Evolutionary conservation across 2,113 vertebrate genomes (phyloP).

Genomic region (Myodes glareolus): DNA sequence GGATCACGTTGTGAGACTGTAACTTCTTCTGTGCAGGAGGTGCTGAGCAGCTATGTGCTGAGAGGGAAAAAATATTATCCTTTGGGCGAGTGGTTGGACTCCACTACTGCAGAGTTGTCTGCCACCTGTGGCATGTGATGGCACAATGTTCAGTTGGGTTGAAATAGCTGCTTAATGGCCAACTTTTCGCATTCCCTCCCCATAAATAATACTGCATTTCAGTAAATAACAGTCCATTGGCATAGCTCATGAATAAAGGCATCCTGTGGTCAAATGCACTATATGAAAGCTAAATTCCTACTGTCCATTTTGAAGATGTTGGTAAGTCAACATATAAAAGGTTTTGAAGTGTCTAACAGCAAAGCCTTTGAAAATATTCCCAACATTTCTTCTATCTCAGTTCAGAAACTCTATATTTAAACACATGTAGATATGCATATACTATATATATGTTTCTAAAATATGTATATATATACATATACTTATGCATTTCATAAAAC

Average conservation of each 20-base stretch:
- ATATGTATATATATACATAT: neutral
- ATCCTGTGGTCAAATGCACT: neutral
- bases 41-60: constrained; percentile 61
- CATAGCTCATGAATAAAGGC: constrained; percentile 13
- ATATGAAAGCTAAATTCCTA: constrained; percentile 4
- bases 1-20: constrained; percentile 60
- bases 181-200: neutral
- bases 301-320: neutral
- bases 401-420: neutral
- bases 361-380: constrained; percentile 35
- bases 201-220: neutral
- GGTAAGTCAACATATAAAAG: constrained; percentile 29
- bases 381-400: constrained; percentile 6
- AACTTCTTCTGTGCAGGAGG: constrained; percentile 55
- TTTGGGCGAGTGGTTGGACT: constrained; percentile 1
- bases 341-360: neutral
- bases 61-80: constrained; percentile 63
- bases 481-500: constrained; percentile 12
- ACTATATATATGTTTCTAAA: constrained; percentile 22
- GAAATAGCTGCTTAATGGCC: constrained; percentile 26
- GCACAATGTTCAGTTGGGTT: neutral
- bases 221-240: constrained; percentile 18
- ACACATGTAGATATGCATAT: neutral
- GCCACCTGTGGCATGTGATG: neutral
- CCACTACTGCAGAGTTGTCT: constrained; percentile 13